phyloP scores from a whole-genome alignment of 2,888 invertebrate species.

The Pseudeuparius sepicola region DNA sequence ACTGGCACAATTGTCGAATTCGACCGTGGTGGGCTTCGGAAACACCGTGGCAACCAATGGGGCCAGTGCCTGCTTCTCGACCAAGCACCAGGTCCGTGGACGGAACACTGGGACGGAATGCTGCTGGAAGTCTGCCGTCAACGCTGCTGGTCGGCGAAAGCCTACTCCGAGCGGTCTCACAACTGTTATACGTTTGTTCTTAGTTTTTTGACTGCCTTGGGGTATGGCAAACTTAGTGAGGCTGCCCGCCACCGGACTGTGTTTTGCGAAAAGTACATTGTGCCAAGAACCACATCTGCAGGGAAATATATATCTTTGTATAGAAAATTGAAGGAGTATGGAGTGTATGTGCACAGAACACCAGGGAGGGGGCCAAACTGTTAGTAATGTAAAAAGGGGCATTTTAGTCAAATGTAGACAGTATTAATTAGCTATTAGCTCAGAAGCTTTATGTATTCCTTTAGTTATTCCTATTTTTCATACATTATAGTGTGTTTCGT shows the following conservation, averaged over 20 bases:
- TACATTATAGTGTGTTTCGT: too few relatives aligned
- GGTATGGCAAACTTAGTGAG: constrained; percentile 59
- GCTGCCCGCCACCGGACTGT: constrained; percentile 55
- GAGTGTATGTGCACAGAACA: constrained; percentile 44
- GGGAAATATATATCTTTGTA: constrained; percentile 78
- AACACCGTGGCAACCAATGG: constrained; percentile 47
- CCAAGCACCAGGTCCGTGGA: constrained; percentile 51
- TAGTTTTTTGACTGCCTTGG: constrained; percentile 63
- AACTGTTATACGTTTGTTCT: constrained; percentile 85
- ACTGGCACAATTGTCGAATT: constrained; percentile 73
- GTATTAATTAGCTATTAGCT: too few relatives aligned
- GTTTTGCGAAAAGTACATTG: constrained; percentile 73
- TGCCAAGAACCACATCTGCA: constrained; percentile 71
- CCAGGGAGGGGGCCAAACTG: too few relatives aligned
- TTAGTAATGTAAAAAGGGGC: too few relatives aligned
- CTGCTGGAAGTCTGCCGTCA: constrained; percentile 53
- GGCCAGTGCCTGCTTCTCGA: constrained; percentile 61
- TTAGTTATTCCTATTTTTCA: too few relatives aligned
- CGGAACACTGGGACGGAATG: constrained; percentile 60
- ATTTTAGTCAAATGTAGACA: too few relatives aligned
- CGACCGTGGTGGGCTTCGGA: constrained; percentile 64
- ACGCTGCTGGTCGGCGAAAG: constrained; percentile 53
- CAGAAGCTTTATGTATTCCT: too few relatives aligned
- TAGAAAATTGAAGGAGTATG: constrained; percentile 52
- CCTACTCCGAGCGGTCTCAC: constrained; percentile 65